Evolutionary conservation across 2,113 vertebrate species (phyloP), one percentile per base, ranked within the genome.

Genomic region (Panurus biarmicus): DNA sequence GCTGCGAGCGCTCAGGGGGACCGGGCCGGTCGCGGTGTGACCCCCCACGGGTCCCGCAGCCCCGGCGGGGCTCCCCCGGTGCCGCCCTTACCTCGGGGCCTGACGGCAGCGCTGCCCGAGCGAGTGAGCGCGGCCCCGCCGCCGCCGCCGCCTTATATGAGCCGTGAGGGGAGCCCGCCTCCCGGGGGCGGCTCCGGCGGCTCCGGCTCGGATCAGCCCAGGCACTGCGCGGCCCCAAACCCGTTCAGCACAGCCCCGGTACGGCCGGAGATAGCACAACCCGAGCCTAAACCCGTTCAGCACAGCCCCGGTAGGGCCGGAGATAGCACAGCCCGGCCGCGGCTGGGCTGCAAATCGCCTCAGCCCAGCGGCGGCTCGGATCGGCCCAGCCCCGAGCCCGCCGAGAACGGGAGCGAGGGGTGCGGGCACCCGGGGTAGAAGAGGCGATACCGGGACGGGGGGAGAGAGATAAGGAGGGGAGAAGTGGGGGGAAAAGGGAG

Each of bases 211-310:
- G 13, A 12, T 23, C 51, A 6, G 70, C 54, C 12, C 45, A 2
- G 76, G 50, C 40, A 10, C 40, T 10, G 17, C 5, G 3, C 31
- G 19, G 66, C 15, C 22, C 17, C 22, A 3, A 1, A 17, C 2
- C 19, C 26, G 3, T 3, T 4, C 31, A 3, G 48, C 48, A 11
- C 60, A 3, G 45, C 58, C 53, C 22, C 28, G 16, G 14, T 0
- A 1, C 17, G 5, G 35, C 11, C 9, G 1, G 2, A 5, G 5
- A 40, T 19, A 1, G 25, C 13, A 7, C 45, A 0, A 21, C 24
- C 6, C 54, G 3, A n/a, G n/a, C 22, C 17, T 17, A 3, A 1
- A 17, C 2, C 19, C 26, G 3, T 3, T 4, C 31, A 3, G 48
- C 48, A 10, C 40, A 42, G 40, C 40, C 40, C 40, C 40, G 40